Evolutionary conservation across 2,797 vertebrate species (phyloP).

Genomic region (Podargus strigoides): DNA sequence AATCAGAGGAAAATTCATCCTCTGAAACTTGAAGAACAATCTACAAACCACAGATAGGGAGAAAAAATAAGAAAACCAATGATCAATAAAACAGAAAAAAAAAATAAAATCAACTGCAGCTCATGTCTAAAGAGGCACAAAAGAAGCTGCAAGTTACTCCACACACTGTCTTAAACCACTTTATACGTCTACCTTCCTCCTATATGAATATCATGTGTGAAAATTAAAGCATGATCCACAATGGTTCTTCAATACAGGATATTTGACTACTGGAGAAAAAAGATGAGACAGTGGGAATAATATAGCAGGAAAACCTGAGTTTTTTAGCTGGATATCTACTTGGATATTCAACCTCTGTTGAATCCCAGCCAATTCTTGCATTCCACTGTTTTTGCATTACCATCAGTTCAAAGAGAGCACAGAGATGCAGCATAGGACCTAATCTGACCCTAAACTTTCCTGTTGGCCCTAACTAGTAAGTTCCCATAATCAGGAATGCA

Average conservation of each 20-base stretch:
- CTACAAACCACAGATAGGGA: not conserved
- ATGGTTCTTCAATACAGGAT: not conserved
- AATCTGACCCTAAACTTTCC: not conserved
- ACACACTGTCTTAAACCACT: not conserved
- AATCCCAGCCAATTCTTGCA: not conserved
- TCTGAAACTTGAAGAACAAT: not conserved
- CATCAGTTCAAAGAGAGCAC: not conserved
- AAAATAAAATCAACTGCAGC: not conserved
- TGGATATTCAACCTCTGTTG: too few relatives aligned
- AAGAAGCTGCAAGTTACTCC: not conserved
- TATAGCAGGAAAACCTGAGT: fast-evolving
- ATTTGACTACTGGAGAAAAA: not conserved
- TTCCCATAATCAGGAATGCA: not conserved
- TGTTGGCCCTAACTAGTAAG: not conserved
- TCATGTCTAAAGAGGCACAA: not conserved
- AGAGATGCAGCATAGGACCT: not conserved
- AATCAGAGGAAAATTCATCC: not conserved
- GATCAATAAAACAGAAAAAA: not conserved
- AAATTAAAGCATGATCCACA: not conserved
- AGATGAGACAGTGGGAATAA: not conserved
- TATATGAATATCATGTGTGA: not conserved
- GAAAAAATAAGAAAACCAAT: not conserved
- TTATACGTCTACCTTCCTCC: not conserved
- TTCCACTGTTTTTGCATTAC: not conserved
- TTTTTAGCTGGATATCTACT: not conserved